These are phyloP conservation scores for Bos javanicus DNA, from an alignment of 2,113 vertebrate species.

Conservation along the genomic window DNA sequence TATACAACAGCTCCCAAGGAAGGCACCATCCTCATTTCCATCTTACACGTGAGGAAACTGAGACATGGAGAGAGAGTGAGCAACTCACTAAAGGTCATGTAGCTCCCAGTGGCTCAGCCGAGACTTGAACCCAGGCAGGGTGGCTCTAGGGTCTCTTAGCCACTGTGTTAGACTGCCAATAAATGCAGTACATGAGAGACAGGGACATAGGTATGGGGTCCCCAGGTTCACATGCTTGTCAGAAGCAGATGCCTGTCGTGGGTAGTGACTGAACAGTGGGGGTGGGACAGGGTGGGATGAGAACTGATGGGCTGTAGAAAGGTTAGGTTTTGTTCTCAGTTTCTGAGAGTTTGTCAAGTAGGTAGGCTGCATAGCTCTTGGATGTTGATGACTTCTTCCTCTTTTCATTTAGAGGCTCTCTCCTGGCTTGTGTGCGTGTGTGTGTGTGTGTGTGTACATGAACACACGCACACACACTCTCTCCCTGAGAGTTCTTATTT, in stretches of 20 bases:
- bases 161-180: not conserved
- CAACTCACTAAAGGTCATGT: not conserved
- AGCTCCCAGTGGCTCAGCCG: not conserved
- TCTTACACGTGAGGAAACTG: not conserved
- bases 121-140: not conserved
- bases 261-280: not conserved
- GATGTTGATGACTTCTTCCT: not conserved
- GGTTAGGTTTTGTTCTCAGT: not conserved
- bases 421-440: fast-evolving
- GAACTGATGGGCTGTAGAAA: not conserved
- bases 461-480: not conserved
- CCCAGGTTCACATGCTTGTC: not conserved
- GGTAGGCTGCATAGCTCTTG: not conserved
- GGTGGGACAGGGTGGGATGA: not conserved
- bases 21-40: not conserved
- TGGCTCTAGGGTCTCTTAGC: not conserved
- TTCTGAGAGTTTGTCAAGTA: not conserved
- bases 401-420: not conserved
- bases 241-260: not conserved
- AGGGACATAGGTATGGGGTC: not conserved
- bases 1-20: not conserved
- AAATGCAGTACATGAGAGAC: not conserved
- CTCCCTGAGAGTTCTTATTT: not conserved
- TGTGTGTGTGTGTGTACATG: not conserved
- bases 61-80: not conserved